Evolutionary conservation across 1,140 invertebrate species (phyloP).

Genomic region (Xylocopa sonorina): DNA sequence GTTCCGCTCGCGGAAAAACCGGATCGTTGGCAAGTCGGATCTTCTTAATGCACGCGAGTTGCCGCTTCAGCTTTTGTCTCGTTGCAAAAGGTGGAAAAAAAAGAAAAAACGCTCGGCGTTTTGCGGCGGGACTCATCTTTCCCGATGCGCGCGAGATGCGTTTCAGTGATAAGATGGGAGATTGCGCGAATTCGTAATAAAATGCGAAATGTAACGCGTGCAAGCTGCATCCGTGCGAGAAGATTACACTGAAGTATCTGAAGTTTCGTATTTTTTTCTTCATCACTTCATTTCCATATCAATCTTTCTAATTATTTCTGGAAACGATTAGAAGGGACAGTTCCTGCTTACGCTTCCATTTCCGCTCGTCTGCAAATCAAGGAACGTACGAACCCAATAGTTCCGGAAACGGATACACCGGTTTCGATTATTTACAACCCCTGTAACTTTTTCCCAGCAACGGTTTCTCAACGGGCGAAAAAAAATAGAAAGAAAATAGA

Average conservation of each 20-base stretch:
- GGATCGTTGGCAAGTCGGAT: neutral
- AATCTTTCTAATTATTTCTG: no score
- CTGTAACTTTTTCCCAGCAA: neutral
- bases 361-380: no score
- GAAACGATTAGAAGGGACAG: no score
- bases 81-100: no score
- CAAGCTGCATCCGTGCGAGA: neutral
- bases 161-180: neutral
- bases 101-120: neutral
- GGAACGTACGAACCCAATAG: neutral
- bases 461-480: neutral
- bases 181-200: neutral
- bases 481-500: no score
- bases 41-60: constrained; percentile 1
- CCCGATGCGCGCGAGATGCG: neutral
- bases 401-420: neutral
- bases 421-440: neutral
- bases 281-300: no score
- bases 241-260: neutral
- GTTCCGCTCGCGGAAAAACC: neutral
- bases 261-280: no score
- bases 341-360: neutral
- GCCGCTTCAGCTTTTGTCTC: neutral
- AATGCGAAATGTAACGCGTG: neutral
- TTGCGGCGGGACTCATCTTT: neutral